Evolutionary conservation across 2,797 vertebrate species (phyloP).

Genomic region (Chelon labrosus): DNA sequence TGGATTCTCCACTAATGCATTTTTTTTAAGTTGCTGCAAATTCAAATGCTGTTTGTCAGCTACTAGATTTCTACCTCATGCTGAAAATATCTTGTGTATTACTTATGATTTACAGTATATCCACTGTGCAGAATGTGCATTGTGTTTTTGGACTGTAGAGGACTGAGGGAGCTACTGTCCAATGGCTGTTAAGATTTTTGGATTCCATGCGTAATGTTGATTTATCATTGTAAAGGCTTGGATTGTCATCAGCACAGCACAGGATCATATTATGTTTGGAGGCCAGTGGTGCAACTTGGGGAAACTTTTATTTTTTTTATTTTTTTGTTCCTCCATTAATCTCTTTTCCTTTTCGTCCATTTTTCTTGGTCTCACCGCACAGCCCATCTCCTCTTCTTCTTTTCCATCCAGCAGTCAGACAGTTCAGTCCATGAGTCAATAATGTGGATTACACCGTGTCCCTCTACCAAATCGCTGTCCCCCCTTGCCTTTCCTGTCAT

Average conservation of each 20-base stretch:
- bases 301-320: background rate
- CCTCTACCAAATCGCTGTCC: slow-evolving; percentile 27
- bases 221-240: slow-evolving; percentile 14
- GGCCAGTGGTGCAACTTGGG: background rate
- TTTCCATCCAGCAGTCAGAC: slow-evolving; percentile 22
- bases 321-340: slow-evolving; percentile 3
- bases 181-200: background rate
- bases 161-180: background rate
- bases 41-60: background rate
- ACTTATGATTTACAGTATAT: background rate
- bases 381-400: slow-evolving; percentile 16
- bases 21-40: background rate
- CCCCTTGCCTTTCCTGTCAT: slow-evolving; percentile 53
- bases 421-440: slow-evolving; percentile 14
- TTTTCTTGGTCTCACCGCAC: background rate
- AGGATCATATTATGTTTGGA: slow-evolving; percentile 11
- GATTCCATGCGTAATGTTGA: background rate
- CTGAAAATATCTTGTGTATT: slow-evolving; percentile 11
- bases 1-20: too few relatives aligned
- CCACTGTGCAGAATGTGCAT: too few relatives aligned
- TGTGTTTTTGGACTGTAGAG: background rate
- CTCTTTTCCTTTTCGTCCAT: slow-evolving; percentile 35
- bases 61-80: background rate
- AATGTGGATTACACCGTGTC: slow-evolving; percentile 36
- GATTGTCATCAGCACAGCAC: background rate